Conservation (phyloP, 2,888 invertebrate genomes). For the Nomada fabriciana region DNA sequence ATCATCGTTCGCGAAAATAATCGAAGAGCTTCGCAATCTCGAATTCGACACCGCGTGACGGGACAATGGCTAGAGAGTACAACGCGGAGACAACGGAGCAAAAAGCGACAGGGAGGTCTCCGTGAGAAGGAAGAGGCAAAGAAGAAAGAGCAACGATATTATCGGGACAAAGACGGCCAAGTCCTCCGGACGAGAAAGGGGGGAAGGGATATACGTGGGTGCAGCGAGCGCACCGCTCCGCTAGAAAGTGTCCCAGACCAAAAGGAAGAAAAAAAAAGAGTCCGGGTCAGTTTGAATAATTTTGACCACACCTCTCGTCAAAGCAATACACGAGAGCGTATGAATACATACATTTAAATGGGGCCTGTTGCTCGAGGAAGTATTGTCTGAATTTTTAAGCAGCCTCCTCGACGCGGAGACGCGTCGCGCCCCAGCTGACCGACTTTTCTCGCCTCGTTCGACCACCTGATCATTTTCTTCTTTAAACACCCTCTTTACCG, state of each 20-base stretch:
- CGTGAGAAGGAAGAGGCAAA: constrained; percentile 7
- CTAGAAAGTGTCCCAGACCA: constrained; percentile 82
- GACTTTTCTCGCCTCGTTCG: constrained; percentile 60
- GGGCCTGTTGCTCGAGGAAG: constrained; percentile 77
- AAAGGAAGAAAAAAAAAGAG: constrained; percentile 76
- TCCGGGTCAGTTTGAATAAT: constrained; percentile 85
- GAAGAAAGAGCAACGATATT: background rate
- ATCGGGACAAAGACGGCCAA: background rate
- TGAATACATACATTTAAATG: constrained; percentile 85
- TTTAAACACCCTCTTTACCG: background rate
- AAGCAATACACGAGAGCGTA: constrained; percentile 82
- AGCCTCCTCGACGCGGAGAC: constrained; percentile 30
- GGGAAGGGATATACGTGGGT: constrained; percentile 75
- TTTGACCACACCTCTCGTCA: constrained; percentile 85
- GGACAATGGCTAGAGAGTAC: constrained; percentile 69
- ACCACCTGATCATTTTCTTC: constrained; percentile 50
- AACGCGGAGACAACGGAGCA: constrained; percentile 42
- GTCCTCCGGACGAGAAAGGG: background rate
- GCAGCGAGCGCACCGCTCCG: constrained; percentile 75
- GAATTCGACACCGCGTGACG: constrained; percentile 69
- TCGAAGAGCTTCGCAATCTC: constrained; percentile 64
- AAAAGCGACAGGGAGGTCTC: constrained; percentile 11
- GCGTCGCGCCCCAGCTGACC: constrained; percentile 59
- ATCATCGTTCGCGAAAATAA: constrained; percentile 63
- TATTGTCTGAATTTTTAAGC: constrained; percentile 82